phyloP scores from a whole-genome alignment of 1,140 invertebrate genomes.

The Polyergus mexicanus region DNA sequence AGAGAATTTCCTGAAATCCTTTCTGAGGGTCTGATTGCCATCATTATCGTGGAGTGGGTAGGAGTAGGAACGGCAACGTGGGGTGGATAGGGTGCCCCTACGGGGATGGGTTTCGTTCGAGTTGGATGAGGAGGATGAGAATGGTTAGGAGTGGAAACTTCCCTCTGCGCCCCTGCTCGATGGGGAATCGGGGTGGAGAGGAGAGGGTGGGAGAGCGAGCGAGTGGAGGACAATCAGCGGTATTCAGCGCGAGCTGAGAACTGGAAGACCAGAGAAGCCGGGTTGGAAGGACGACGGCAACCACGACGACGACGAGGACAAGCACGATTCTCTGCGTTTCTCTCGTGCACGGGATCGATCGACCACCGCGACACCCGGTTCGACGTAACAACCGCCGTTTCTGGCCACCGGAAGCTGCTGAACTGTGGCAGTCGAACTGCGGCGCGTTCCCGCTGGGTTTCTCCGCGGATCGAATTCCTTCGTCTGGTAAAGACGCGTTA shows the following conservation, averaged over 20 bases:
- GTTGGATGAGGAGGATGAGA: constrained; percentile 68
- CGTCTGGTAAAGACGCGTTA: neutral
- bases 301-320: constrained; percentile 14
- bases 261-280: constrained; percentile 73
- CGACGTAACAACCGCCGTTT: constrained; percentile 69
- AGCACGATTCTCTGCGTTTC: constrained; percentile 49
- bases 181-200: constrained; percentile 32
- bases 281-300: constrained; percentile 13
- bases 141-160: constrained; percentile 72
- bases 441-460: constrained; percentile 47
- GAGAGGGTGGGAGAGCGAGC: constrained; percentile 65
- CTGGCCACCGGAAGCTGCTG: constrained; percentile 72
- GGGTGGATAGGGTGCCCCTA: constrained; percentile 69
- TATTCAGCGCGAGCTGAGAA: constrained; percentile 82
- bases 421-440: constrained; percentile 75
- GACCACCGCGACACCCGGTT: constrained; percentile 71
- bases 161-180: constrained; percentile 8
- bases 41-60: constrained; percentile 86
- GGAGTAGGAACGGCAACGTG: constrained; percentile 76
- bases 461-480: constrained; percentile 34
- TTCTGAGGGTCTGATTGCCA: constrained; percentile 87
- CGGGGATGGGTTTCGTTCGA: constrained; percentile 71
- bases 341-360: constrained; percentile 67
- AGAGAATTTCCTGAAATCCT: constrained; percentile 87
- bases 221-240: constrained; percentile 84